Conservation (phyloP, 2,888 invertebrate species). For the Pyrrhosoma nymphula region DNA sequence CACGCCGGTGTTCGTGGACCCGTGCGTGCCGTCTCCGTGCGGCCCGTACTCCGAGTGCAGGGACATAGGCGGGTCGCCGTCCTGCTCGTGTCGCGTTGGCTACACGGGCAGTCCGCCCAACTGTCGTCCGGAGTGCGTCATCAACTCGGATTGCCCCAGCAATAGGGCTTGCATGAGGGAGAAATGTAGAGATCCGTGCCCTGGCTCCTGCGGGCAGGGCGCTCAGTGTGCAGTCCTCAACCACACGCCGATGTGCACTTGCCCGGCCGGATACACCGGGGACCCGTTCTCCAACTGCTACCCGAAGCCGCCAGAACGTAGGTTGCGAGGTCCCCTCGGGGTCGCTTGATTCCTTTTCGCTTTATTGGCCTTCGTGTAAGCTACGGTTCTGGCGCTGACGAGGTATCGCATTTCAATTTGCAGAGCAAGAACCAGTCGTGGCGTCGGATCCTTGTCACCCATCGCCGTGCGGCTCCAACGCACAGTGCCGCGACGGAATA, state of each 20-base stretch:
- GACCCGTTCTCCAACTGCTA: constrained; percentile 75
- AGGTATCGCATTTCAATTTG: constrained; percentile 50
- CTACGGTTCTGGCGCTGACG: background rate
- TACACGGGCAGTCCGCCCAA: constrained; percentile 79
- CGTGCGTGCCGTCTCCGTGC: constrained; percentile 89
- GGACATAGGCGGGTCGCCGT: constrained; percentile 78
- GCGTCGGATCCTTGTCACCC: constrained; percentile 85
- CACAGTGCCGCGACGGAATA: constrained; percentile 80
- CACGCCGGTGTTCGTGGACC: constrained; percentile 76
- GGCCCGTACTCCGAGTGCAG: constrained; percentile 81
- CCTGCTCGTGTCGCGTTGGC: constrained; percentile 79
- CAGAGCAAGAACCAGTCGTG: constrained; percentile 71
- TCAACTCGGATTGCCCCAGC: constrained; percentile 78
- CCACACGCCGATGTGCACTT: constrained; percentile 77
- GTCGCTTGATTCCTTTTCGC: background rate
- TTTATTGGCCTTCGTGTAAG: background rate
- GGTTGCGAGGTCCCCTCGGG: background rate
- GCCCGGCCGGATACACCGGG: constrained; percentile 76
- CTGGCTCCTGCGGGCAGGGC: constrained; percentile 75
- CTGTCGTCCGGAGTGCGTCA: constrained; percentile 78
- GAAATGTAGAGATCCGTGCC: constrained; percentile 76
- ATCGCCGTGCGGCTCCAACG: constrained; percentile 85
- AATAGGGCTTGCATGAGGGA: constrained; percentile 77
- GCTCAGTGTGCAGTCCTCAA: constrained; percentile 75
- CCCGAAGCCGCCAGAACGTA: constrained; percentile 70